phyloP scores from a whole-genome alignment of 2,797 vertebrate species.

The Tarsius wallacei region DNA sequence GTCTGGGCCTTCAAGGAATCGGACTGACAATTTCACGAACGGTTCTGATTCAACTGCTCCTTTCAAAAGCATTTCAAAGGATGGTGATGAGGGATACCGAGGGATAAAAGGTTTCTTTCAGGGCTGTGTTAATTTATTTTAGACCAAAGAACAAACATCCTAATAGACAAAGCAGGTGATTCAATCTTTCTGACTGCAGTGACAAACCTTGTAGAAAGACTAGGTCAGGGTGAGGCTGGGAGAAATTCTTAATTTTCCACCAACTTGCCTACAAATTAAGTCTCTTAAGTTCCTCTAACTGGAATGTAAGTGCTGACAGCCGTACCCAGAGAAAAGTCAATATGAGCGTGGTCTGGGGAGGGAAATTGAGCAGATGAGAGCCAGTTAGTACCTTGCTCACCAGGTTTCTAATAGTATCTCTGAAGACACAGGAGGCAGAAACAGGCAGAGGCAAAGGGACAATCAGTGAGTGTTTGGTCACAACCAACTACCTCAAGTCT shows the following conservation, averaged over 20 bases:
- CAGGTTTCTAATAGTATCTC: not conserved
- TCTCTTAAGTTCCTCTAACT: conserved; percentile 51
- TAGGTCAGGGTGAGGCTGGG: conserved; percentile 18
- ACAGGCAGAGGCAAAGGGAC: not conserved
- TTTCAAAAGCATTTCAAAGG: conserved; percentile 75
- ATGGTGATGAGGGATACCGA: conserved; percentile 47
- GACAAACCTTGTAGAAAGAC: conserved; percentile 65
- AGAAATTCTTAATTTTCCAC: conserved; percentile 65
- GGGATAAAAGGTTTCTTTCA: conserved; percentile 72
- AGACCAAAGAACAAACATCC: conserved; percentile 76
- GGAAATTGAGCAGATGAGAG: not conserved
- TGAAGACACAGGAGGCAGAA: conserved; percentile 1
- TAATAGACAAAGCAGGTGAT: conserved; percentile 53
- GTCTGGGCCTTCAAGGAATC: conserved; percentile 48
- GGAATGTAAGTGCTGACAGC: not conserved
- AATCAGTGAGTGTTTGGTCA: not conserved
- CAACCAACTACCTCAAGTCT: not conserved
- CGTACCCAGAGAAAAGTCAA: conserved; percentile 21
- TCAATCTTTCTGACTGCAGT: conserved; percentile 45
- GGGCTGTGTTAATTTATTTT: conserved; percentile 74
- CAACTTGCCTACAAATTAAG: conserved; percentile 10
- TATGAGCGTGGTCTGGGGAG: not conserved
- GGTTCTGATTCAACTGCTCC: conserved; percentile 66
- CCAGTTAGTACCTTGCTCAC: not conserved
- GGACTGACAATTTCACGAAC: conserved; percentile 65